Evolutionary conservation across 2,113 vertebrate genomes (phyloP).

Genomic region (Conger conger): DNA sequence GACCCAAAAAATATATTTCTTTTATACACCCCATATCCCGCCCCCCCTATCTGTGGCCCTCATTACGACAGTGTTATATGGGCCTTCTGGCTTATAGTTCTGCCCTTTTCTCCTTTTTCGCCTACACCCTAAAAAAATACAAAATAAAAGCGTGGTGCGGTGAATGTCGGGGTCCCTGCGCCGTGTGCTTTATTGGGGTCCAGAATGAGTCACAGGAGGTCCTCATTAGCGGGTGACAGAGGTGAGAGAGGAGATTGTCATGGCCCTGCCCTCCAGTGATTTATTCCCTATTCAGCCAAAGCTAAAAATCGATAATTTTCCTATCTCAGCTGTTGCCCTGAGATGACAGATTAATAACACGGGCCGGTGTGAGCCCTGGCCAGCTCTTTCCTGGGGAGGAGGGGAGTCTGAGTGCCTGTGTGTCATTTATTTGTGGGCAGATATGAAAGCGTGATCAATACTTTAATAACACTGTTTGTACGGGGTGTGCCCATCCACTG

Average conservation of each 20-base stretch:
- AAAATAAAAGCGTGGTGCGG: no score
- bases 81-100: no score
- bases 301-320: conserved; percentile 42
- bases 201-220: conserved; percentile 2
- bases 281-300: conserved; percentile 35
- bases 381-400: conserved; percentile 24
- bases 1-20: no score
- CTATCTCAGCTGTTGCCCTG: conserved; percentile 35
- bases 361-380: conserved; percentile 17
- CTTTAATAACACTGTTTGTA: conserved; percentile 52
- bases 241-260: conserved; percentile 16
- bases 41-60: no score
- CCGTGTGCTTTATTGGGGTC: not conserved
- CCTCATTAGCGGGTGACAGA: conserved; percentile 26
- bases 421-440: conserved; percentile 41
- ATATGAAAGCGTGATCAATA: conserved; percentile 50
- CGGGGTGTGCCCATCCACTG: conserved; percentile 29
- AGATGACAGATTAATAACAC: conserved; percentile 41
- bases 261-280: conserved; percentile 26
- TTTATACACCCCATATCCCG: no score
- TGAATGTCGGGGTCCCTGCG: no score
- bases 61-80: no score
- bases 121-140: no score
- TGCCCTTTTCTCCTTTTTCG: no score
- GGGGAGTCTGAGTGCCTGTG: not conserved